phyloP scores from a whole-genome alignment of 1,140 invertebrate species.

The Steinernema feltiae region DNA sequence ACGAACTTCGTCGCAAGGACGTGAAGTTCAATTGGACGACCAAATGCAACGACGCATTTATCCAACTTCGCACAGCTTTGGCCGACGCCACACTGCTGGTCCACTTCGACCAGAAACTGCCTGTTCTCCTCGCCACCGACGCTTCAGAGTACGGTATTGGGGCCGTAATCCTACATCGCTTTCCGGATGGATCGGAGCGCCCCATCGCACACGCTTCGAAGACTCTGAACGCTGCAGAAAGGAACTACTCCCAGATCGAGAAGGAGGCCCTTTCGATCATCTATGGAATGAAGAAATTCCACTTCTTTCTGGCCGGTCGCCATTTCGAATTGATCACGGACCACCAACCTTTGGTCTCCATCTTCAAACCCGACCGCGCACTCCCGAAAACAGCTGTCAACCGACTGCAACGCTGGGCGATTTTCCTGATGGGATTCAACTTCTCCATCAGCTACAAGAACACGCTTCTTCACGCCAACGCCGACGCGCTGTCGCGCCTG shows the following conservation, averaged over 20 bases:
- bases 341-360: slow-evolving; percentile 60
- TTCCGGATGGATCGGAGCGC: slow-evolving; percentile 44
- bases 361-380: slow-evolving; percentile 59
- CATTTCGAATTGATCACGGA: slow-evolving; percentile 62
- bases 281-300: slow-evolving; percentile 54
- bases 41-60: slow-evolving; percentile 35
- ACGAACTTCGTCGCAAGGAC: slow-evolving; percentile 22
- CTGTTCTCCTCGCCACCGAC: slow-evolving; percentile 60
- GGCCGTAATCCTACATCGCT: slow-evolving; percentile 59
- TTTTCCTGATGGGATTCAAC: slow-evolving; percentile 39
- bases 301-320: slow-evolving; percentile 60
- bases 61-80: slow-evolving; percentile 47
- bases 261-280: slow-evolving; percentile 61
- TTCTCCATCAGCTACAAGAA: slow-evolving; percentile 41
- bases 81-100: slow-evolving; percentile 40
- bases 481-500: slow-evolving; percentile 45
- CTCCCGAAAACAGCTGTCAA: slow-evolving; percentile 45
- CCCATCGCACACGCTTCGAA: slow-evolving; percentile 58
- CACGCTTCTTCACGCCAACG: slow-evolving; percentile 39
- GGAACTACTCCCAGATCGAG: slow-evolving; percentile 60
- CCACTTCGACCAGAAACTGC: slow-evolving; percentile 57
- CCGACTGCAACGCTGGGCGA: slow-evolving; percentile 39
- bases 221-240: slow-evolving; percentile 54
- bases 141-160: slow-evolving; percentile 61
- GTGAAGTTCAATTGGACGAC: slow-evolving; percentile 21